These are phyloP conservation scores for Bos javanicus DNA, from an alignment of 2,113 vertebrate genomes.

Conservation along the genomic window DNA sequence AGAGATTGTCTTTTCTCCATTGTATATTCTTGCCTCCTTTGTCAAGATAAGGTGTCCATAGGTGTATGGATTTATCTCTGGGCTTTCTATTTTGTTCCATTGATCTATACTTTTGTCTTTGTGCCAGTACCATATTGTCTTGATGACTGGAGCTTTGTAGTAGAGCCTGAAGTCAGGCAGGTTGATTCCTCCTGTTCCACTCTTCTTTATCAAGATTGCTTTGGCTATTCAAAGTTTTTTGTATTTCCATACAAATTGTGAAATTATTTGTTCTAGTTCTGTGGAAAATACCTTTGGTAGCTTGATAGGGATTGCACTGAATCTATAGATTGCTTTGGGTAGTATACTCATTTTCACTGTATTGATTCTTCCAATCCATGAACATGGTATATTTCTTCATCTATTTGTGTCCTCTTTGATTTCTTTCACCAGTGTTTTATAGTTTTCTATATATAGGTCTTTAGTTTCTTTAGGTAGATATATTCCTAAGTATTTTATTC, in stretches of 20 bases:
- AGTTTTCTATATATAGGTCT: no score
- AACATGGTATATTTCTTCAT: no score
- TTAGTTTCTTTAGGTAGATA: no score
- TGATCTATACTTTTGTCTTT: neutral
- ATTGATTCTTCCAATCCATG: no score
- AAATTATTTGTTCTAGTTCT: neutral
- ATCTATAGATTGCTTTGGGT: no score
- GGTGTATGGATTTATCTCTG: neutral
- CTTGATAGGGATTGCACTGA: no score
- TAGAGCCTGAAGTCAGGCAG: neutral
- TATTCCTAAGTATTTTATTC: no score
- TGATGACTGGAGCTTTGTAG: neutral
- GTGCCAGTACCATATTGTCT: neutral
- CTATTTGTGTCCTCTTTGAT: no score
- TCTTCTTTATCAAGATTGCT: neutral
- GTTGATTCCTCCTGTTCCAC: neutral
- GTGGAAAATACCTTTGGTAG: no score
- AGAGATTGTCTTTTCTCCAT: neutral
- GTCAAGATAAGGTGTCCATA: neutral
- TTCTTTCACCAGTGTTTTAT: no score
- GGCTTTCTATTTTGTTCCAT: neutral
- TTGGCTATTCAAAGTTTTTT: neutral
- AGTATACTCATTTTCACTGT: no score
- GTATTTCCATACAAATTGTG: neutral
- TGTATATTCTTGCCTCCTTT: neutral